Conservation (phyloP, 2,113 vertebrate species). For the Madoqua kirkii region DNA sequence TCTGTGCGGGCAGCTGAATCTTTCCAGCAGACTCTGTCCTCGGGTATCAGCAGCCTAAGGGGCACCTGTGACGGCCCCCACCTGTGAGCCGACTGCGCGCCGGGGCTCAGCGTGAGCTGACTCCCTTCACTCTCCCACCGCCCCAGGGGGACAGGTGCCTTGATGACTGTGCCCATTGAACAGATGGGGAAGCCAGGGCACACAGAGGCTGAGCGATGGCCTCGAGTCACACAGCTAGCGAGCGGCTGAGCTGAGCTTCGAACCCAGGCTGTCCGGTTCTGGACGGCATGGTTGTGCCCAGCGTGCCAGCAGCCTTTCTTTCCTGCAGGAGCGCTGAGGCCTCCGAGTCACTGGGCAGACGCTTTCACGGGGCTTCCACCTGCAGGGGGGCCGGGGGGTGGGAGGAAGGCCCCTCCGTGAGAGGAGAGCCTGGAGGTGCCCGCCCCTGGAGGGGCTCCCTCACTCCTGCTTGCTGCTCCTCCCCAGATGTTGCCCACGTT, state of each 20-base stretch:
- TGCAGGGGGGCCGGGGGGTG: fast-evolving
- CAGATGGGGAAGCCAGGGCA: not conserved
- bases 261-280: not conserved
- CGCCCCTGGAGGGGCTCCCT: fast-evolving
- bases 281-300: fast-evolving
- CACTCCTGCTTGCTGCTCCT: not conserved
- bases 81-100: fast-evolving
- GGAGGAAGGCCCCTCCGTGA: not conserved
- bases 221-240: not conserved
- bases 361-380: fast-evolving
- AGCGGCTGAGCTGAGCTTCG: not conserved
- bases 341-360: not conserved
- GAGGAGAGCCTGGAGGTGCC: no score
- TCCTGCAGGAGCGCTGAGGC: fast-evolving
- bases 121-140: not conserved
- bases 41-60: not conserved
- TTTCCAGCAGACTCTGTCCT: not conserved
- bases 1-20: fast-evolving
- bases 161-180: fast-evolving
- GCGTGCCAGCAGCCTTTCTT: fast-evolving
- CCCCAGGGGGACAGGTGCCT: not conserved
- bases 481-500: fast-evolving
- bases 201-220: not conserved
- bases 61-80: no score
- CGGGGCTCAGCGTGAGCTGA: fast-evolving